Conservation (phyloP, 2,797 vertebrate genomes). For the Enoplosus armatus region DNA sequence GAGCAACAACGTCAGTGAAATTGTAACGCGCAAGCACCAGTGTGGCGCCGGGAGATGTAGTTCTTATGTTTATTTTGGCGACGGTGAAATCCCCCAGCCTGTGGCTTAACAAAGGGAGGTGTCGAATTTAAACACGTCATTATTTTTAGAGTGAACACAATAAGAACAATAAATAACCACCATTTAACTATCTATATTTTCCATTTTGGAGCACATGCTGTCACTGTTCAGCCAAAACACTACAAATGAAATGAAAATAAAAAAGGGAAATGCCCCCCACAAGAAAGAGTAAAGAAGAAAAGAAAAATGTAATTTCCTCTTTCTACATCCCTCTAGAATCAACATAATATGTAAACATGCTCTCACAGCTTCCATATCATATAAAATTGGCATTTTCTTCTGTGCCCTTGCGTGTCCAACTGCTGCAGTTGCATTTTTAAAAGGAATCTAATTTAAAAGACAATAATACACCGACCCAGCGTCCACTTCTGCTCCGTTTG, state of each 20-base stretch:
- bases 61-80: background rate
- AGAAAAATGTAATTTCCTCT: too few relatives aligned
- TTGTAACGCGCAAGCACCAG: background rate
- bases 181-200: background rate
- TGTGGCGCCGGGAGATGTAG: conserved; percentile 33
- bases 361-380: too few relatives aligned
- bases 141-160: background rate
- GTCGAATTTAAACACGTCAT: background rate
- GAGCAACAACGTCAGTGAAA: conserved; percentile 52
- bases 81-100: background rate
- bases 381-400: background rate
- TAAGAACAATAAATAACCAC: background rate
- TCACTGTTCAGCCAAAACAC: background rate
- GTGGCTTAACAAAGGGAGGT: background rate
- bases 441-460: background rate
- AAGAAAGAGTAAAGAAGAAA: background rate
- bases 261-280: background rate
- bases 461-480: background rate
- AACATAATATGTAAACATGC: background rate
- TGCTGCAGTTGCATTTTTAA: background rate
- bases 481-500: background rate
- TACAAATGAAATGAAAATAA: too few relatives aligned
- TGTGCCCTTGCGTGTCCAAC: background rate
- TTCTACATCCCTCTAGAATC: background rate
- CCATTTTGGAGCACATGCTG: background rate